Conservation (phyloP, 2,888 invertebrate genomes). For the Octonoba sinensis region DNA sequence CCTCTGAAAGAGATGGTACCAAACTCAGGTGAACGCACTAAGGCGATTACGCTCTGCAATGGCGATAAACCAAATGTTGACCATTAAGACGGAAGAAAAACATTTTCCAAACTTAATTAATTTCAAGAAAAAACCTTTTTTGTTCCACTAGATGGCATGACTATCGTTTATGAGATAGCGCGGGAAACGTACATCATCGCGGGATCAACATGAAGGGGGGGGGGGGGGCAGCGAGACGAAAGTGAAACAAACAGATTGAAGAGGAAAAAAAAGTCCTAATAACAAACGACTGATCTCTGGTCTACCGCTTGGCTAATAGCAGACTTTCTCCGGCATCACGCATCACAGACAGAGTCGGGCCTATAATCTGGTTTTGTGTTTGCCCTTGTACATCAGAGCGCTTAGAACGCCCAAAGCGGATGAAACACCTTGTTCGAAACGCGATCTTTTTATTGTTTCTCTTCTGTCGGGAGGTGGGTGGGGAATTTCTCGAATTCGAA, state of each 20-base stretch:
- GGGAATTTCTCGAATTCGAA: neutral
- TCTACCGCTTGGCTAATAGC: conserved; percentile 26
- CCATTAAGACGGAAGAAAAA: no score
- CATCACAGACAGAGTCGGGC: conserved; percentile 14
- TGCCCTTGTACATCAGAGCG: conserved; percentile 45
- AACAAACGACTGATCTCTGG: conserved; percentile 22
- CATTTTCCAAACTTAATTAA: no score
- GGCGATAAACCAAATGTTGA: no score
- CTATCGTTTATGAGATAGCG: no score
- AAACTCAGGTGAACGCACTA: no score
- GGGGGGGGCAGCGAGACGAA: conserved; percentile 14
- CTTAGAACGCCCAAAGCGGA: conserved; percentile 56
- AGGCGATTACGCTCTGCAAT: no score
- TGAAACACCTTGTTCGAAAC: conserved; percentile 16
- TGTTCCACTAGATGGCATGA: no score
- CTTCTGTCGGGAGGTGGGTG: neutral
- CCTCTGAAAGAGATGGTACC: no score
- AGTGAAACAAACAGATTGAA: conserved; percentile 21
- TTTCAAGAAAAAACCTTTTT: no score
- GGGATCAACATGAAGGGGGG: neutral
- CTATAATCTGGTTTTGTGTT: conserved; percentile 61
- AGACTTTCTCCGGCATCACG: conserved; percentile 15
- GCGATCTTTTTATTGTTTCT: neutral
- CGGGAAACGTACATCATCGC: no score
- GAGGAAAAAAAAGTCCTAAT: neutral